These are phyloP conservation scores for Cisticola juncidis DNA, from an alignment of 2,113 vertebrate species.

Conservation along the genomic window DNA sequence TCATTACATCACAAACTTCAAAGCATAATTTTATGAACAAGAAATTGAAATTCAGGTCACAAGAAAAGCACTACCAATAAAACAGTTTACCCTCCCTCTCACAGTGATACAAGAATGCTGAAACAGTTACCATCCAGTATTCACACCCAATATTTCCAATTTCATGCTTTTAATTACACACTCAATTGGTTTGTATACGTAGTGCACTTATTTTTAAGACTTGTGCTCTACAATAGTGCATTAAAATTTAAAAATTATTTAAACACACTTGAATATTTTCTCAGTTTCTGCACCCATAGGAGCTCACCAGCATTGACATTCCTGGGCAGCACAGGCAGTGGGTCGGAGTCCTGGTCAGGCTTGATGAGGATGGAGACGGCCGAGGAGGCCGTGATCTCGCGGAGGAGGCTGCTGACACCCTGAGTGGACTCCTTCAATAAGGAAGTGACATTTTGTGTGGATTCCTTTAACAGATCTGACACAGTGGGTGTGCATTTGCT, in stretches of 20 bases:
- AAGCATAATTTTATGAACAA: not conserved
- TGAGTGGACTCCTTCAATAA: constrained; percentile 94
- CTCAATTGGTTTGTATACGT: not conserved
- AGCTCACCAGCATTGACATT: constrained; percentile 66
- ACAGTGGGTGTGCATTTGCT: constrained; percentile 78
- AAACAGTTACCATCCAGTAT: not conserved
- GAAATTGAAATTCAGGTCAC: not conserved
- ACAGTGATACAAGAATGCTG: not conserved
- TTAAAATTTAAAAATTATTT: not conserved
- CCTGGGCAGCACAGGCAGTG: constrained; percentile 85
- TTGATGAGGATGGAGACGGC: constrained; percentile 87
- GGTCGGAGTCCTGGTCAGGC: constrained; percentile 84
- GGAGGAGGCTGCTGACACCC: constrained; percentile 90
- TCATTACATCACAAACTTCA: not conserved
- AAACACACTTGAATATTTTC: not conserved
- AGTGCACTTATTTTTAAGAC: not conserved
- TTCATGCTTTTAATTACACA: not conserved
- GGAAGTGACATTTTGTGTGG: constrained; percentile 94
- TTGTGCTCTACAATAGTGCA: not conserved
- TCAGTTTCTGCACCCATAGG: not conserved
- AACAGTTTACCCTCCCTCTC: not conserved
- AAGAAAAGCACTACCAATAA: not conserved
- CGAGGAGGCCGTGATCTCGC: constrained; percentile 91
- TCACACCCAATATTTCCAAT: not conserved
- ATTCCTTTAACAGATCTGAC: constrained; percentile 92